Base-by-base conservation (phyloP, 1,140 invertebrate genomes). In the Armadillidium nasatum region DNA sequence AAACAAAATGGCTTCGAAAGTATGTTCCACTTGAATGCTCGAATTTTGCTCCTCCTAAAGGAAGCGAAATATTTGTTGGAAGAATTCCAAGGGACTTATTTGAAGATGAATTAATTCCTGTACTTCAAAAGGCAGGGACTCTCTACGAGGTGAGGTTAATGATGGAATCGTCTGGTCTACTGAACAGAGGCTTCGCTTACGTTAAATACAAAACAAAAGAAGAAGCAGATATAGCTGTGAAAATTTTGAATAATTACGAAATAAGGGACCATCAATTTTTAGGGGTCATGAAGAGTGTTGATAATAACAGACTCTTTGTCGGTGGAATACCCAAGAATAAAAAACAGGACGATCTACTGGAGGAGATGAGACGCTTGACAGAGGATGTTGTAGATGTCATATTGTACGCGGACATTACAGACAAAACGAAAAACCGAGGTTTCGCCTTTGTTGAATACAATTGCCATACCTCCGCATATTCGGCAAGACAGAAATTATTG, bases 401-500 rank as follows among this genome's bases (percentile, higher is more conserved):
- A 75, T 84, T 93, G n/a, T 94, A 94, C 83, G 89, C 88, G 0
- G 84, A 83, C 76, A 84, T 85, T 44, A 82, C 83, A 22, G 88
- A 93, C 82, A 88, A 89, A 72, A 85, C 85, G 0, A 87, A 90
- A 75, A 94, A 93, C 84, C 85, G 93, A 22, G 93, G 93, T 0
- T 95, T 93, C 83, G 92, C 92, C 11, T 95, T 96, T 83, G 91
- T 94, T n/a, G 93, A 95, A 83, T 96, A 94, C 82, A 88, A 89
- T 67, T 89, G 87, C 80, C 94, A 95, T 82, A 86, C 90, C 68
- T 88, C 89, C 0, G 94, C 93, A 2, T 92, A 93, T 0, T 91
- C 93, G 89, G 92, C 93, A 0, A 85, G 93, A 22, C 85, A 93
- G 22, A 89, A 90, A 76, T 85, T 95, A 6, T 88, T 79, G 50